Evolutionary conservation across 37 sponge, comb jelly and placozoan genomes (phyloP), one percentile per base, ranked within the genome.

Genomic region (Diacarnus erythraeanus): DNA sequence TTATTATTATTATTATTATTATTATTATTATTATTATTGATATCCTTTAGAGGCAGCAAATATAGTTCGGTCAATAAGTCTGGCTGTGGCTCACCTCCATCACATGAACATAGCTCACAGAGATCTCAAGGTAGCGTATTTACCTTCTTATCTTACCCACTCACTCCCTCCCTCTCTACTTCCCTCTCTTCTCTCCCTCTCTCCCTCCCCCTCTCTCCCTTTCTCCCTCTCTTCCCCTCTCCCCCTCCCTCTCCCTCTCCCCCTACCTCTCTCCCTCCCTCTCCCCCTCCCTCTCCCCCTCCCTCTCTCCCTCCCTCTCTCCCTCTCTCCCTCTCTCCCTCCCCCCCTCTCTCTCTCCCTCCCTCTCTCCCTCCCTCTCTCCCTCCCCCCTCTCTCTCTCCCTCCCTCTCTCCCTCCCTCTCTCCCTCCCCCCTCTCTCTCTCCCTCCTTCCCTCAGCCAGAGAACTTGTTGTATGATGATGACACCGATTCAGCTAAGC

Each of bases 41-140:
- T 64, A 4, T 8, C 22, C 23, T 69, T 39, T 69, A 90, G 98
- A 84, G 42, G 98, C 98, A 17, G 88, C 93, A 22, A 86, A 85
- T 61, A 87, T 97, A 54, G 87, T 92, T 8, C 63, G 95, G 0
- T 87, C 83, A 42, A 92, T 97, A 22, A 87, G 89, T 64, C 38
- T 87, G 38, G 98, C 98, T 23, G 88, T 97, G 38, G 86, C 89
- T 37, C 86, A 90, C 61, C 72, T 97, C 1, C 98, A 97, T 69
- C 57, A 71, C 33, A 79, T 89, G 86, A 61, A 97, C 75, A 90
- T 97, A 26, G 98, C 95, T 22, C 98, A 97, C 66, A 80, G 98
- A 61, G 98, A 97, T 60, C 69, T 97, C 21, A 97, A 97, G 91
- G 96, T 95, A 71, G 0, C 42, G 29, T 57, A 30, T 31, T 26